phyloP scores from a whole-genome alignment of 2,797 vertebrate genomes.

The Bufotes viridis region DNA sequence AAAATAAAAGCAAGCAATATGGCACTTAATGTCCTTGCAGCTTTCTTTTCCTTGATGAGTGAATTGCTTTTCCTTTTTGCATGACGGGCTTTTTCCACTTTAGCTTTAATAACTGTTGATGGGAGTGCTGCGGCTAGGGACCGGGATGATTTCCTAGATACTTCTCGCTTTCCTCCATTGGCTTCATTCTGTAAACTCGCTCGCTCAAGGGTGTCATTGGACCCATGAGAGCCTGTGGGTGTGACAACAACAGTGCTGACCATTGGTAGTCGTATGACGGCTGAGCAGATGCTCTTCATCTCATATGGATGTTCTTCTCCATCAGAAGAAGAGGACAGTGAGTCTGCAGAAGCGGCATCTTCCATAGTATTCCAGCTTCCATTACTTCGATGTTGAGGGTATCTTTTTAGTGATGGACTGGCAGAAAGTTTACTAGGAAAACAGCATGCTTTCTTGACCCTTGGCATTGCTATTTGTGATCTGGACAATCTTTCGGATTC shows the following conservation, averaged over 20 bases:
- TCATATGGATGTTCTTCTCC: slow-evolving; percentile 73
- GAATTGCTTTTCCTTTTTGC: slow-evolving; percentile 73
- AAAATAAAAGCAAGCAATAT: slow-evolving; percentile 82
- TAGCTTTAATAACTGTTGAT: slow-evolving; percentile 49
- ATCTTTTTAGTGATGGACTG: slow-evolving; percentile 45
- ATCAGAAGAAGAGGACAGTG: slow-evolving; percentile 72
- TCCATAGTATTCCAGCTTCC: slow-evolving; percentile 73
- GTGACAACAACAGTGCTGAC: slow-evolving; percentile 66
- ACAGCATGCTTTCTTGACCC: slow-evolving; percentile 63
- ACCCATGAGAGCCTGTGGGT: slow-evolving; percentile 57
- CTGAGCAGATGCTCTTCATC: slow-evolving; percentile 56
- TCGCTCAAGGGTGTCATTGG: slow-evolving; percentile 23
- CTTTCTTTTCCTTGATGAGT: slow-evolving; percentile 81
- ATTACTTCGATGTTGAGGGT: slow-evolving; percentile 65
- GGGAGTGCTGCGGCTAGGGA: slow-evolving; percentile 46
- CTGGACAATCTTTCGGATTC: slow-evolving; percentile 61
- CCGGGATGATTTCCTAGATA: slow-evolving; percentile 64
- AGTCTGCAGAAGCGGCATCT: slow-evolving; percentile 71
- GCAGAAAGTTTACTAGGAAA: slow-evolving; percentile 53
- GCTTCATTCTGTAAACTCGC: slow-evolving; percentile 21
- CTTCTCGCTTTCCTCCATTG: slow-evolving; percentile 37
- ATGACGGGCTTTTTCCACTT: slow-evolving; percentile 63
- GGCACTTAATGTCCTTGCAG: slow-evolving; percentile 78
- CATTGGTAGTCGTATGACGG: slow-evolving; percentile 71
- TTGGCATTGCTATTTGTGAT: slow-evolving; percentile 59